Conservation (phyloP, 2,888 invertebrate species). For the Drosophila mulleri region DNA sequence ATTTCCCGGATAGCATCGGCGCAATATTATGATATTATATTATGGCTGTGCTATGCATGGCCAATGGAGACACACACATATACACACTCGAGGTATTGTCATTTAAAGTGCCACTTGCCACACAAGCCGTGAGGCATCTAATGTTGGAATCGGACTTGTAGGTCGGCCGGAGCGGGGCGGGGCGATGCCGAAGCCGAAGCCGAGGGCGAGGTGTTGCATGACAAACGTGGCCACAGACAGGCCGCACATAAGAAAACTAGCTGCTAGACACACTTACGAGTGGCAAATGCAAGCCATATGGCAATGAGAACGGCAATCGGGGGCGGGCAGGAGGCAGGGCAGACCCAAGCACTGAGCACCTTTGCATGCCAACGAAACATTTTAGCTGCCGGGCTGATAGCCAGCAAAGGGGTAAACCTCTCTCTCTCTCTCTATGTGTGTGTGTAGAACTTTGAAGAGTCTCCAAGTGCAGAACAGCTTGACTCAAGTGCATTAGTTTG, state of each 20-base stretch:
- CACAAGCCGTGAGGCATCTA: conserved; percentile 6
- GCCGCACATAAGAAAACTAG: conserved; percentile 48
- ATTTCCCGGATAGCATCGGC: conserved; percentile 58
- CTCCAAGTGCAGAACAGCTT: conserved; percentile 41
- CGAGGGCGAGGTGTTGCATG: conserved; percentile 46
- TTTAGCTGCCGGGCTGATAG: conserved; percentile 29
- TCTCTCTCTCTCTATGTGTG: too few relatives aligned
- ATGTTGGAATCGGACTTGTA: neutral
- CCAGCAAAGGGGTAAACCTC: conserved; percentile 5
- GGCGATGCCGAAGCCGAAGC: too few relatives aligned
- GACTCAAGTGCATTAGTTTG: conserved; percentile 73
- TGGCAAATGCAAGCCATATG: conserved; percentile 35
- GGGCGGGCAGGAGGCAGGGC: neutral
- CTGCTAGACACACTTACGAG: conserved; percentile 27
- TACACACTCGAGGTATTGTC: conserved; percentile 43
- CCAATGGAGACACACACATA: conserved; percentile 36
- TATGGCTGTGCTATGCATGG: conserved; percentile 52
- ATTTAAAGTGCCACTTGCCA: conserved; percentile 43
- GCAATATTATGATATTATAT: conserved; percentile 57
- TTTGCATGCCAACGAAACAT: conserved; percentile 58
- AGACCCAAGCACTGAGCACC: conserved; percentile 36
- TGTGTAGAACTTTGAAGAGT: conserved; percentile 39
- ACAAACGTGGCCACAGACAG: conserved; percentile 64
- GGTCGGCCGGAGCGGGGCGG: neutral
- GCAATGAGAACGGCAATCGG: conserved; percentile 3